Evolutionary conservation across 2,888 invertebrate species (phyloP), one percentile per base, ranked within the genome.

Genomic region (Yponomeuta malinellus): DNA sequence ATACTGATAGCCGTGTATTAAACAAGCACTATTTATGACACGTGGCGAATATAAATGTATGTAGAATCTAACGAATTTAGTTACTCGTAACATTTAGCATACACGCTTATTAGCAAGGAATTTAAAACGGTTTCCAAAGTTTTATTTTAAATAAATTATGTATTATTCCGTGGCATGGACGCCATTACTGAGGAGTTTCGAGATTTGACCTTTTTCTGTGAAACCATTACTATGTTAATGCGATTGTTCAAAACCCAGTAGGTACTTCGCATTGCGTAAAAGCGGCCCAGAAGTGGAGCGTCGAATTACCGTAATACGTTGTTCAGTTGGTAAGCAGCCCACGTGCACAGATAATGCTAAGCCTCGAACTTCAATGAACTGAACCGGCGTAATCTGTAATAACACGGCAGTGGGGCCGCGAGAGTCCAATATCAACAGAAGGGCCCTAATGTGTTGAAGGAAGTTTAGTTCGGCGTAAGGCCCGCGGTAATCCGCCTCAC

Each of bases 1-100:
- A 85, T 86, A 83, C 81, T 83, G 80, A 84, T 79, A 73, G 71
- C 73, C 76, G 72, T 76, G 75, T 73, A 71, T 74, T 71, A 48
- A 67, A 68, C 70, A 43, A 15, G 33, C 37, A 2, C 37, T 67
- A 67, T 67, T 67, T 67, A 67, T 67, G 67, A 67, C 15, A 67
- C 15, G 67, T 37, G 8, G 43, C 67, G 67, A 37, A 67, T 67
- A 15, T 67, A n/a, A 67, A 67, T 67, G 2, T 12, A 15, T 59
- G 15, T 59, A 15, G 52, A 15, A 2, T 59, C 15, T 37, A 43
- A 43, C 9, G 8, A 43, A 43, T 43, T 43, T 43, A 43, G 43
- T 43, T 43, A 43, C 43, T 8, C 43, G 5, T 43, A 43, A 8
- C 5, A 6, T 43, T 5, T 43, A 43, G 43, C 33, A 0, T 5